Conservation (phyloP, 1,140 invertebrate genomes). For the Leptopilina clavipes region DNA sequence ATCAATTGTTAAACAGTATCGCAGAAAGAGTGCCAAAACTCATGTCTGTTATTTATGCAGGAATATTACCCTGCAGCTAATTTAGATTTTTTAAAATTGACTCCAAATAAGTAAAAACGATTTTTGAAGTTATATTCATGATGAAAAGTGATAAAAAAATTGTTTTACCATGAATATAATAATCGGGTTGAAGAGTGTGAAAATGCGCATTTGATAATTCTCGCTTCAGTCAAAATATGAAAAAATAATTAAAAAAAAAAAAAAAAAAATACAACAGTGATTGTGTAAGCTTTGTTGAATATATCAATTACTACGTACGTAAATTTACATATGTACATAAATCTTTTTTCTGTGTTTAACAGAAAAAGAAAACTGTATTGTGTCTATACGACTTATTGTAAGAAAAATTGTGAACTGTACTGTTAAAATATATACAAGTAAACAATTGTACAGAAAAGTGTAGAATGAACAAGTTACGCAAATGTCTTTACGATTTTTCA, state of each 20-base stretch:
- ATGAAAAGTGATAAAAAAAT: slow-evolving; percentile 18
- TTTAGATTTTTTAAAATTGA: slow-evolving; percentile 22
- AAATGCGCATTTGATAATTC: not conserved
- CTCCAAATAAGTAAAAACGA: not conserved
- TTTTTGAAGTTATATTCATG: not conserved
- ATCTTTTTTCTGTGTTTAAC: not conserved
- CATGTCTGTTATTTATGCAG: slow-evolving; percentile 9
- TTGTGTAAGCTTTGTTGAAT: not conserved
- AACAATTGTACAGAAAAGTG: slow-evolving; percentile 5
- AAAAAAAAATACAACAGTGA: not conserved
- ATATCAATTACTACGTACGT: not conserved
- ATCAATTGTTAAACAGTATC: slow-evolving; percentile 6
- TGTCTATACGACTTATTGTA: slow-evolving; percentile 6
- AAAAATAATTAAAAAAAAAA: no score
- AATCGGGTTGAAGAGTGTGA: not conserved
- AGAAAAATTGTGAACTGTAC: not conserved
- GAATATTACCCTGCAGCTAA: slow-evolving; percentile 4
- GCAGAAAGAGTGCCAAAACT: slow-evolving; percentile 15
- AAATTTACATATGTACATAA: slow-evolving; percentile 25
- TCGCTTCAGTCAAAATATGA: not conserved
- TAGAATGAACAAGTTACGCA: not conserved
- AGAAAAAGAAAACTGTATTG: slow-evolving; percentile 1
- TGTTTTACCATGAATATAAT: slow-evolving; percentile 2
- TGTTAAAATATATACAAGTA: not conserved
- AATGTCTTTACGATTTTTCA: not conserved